phyloP scores from a whole-genome alignment of 2,888 invertebrate genomes.

The Volucella inanis region DNA sequence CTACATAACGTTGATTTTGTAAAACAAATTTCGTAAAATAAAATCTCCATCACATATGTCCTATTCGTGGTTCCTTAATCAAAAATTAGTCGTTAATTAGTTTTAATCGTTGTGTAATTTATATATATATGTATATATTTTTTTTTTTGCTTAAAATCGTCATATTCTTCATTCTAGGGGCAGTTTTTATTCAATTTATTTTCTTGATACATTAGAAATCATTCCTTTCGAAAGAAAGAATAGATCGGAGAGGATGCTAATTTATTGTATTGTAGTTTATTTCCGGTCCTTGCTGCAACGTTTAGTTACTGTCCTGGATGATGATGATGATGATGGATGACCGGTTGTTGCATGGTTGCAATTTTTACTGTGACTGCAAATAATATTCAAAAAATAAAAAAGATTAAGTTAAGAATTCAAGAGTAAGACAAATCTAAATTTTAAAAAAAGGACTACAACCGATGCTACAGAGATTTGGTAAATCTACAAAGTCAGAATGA shows the following conservation, averaged over 20 bases:
- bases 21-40: slow-evolving; percentile 14
- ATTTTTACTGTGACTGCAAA: slow-evolving; percentile 62
- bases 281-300: slow-evolving; percentile 65
- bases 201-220: background rate
- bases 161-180: slow-evolving; percentile 9
- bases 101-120: slow-evolving; percentile 17
- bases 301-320: slow-evolving; percentile 51
- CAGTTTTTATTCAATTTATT: slow-evolving; percentile 30
- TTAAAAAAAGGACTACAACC: slow-evolving; percentile 15
- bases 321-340: slow-evolving; percentile 57
- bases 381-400: background rate
- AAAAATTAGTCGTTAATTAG: slow-evolving; percentile 51
- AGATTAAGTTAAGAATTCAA: background rate
- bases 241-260: slow-evolving; percentile 6
- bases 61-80: slow-evolving; percentile 5
- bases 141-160: slow-evolving; percentile 5
- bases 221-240: background rate
- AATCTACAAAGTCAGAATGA: slow-evolving; percentile 33
- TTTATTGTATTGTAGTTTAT: background rate
- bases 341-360: slow-evolving; percentile 36
- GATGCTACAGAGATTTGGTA: slow-evolving; percentile 34
- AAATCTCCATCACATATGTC: slow-evolving; percentile 38
- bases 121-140: too few relatives aligned
- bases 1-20: background rate
- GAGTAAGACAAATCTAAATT: background rate